Percentiles rank a stretch among this genome's conserved stretches.
Conservation (phyloP, 2,113 vertebrate genomes). For the Nothoprocta pentlandii region DNA sequence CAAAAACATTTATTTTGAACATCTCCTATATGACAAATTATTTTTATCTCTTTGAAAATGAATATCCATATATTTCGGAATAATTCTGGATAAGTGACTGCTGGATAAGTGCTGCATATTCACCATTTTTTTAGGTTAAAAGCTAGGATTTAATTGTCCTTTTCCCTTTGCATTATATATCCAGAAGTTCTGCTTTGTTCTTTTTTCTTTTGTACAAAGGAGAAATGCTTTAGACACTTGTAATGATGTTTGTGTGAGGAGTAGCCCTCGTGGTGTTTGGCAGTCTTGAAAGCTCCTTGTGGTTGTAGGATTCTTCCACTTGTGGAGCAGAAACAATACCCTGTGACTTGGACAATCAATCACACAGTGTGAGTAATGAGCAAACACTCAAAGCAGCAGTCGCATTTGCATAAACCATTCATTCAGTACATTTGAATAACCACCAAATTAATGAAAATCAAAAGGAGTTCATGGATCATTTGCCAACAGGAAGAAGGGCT, state of each 20-base stretch:
- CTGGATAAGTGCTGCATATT: background rate
- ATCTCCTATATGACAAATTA: background rate
- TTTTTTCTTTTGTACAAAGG: background rate
- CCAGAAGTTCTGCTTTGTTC: background rate
- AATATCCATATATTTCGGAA: background rate
- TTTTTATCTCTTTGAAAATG: background rate
- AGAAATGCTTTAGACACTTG: background rate
- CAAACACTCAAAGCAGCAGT: constrained; percentile 39
- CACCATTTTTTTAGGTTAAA: background rate
- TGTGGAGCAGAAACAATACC: constrained; percentile 27
- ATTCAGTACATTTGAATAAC: constrained; percentile 36
- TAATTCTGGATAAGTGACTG: background rate
- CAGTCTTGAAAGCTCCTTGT: background rate
- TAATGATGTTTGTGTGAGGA: background rate
- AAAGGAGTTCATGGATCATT: constrained; percentile 48
- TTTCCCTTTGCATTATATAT: background rate
- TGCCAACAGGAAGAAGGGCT: constrained; percentile 24
- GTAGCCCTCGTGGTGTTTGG: background rate
- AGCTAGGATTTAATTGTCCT: background rate
- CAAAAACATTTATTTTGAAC: background rate
- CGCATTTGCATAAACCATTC: constrained; percentile 65
- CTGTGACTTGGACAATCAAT: constrained; percentile 35
- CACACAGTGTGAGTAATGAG: constrained; percentile 52
- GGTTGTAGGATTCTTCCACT: background rate
- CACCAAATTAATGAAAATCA: constrained; percentile 51